These are phyloP conservation scores for Melanerpes aurifrons DNA, from an alignment of 2,113 vertebrate species.

Conservation along the genomic window DNA sequence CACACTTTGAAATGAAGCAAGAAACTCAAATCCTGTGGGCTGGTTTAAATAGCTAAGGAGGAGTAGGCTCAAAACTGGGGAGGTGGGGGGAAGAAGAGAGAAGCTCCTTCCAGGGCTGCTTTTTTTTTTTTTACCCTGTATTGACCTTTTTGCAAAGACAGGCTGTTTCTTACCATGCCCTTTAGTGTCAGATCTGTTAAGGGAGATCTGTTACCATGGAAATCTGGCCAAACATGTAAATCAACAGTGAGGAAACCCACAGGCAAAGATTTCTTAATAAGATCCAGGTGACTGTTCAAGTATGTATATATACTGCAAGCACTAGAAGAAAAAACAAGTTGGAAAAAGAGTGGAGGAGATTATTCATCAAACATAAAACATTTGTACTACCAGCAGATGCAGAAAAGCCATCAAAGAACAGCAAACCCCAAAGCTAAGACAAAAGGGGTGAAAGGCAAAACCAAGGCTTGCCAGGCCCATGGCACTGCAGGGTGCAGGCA, in stretches of 20 bases:
- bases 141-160: slow-evolving; percentile 70
- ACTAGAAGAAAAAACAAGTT: slow-evolving; percentile 75
- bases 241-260: slow-evolving; percentile 88
- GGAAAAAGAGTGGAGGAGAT: slow-evolving; percentile 40
- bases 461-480: not conserved
- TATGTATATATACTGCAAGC: slow-evolving; percentile 87
- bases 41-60: slow-evolving; percentile 13
- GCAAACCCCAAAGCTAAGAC: not conserved
- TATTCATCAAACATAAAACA: slow-evolving; percentile 70
- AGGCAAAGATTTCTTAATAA: slow-evolving; percentile 80
- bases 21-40: not conserved
- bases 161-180: slow-evolving; percentile 91
- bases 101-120: slow-evolving; percentile 25
- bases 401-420: slow-evolving; percentile 15
- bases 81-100: not conserved
- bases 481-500: not conserved
- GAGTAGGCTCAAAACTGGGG: not conserved
- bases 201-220: slow-evolving; percentile 97
- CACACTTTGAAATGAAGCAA: slow-evolving; percentile 17
- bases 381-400: slow-evolving; percentile 49
- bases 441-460: not conserved
- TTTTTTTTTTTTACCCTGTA: slow-evolving; percentile 18
- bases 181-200: slow-evolving; percentile 92
- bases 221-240: slow-evolving; percentile 98
- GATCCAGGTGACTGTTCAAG: slow-evolving; percentile 90